phyloP scores from a whole-genome alignment of 2,113 vertebrate genomes.

The Elephantulus edwardii region DNA sequence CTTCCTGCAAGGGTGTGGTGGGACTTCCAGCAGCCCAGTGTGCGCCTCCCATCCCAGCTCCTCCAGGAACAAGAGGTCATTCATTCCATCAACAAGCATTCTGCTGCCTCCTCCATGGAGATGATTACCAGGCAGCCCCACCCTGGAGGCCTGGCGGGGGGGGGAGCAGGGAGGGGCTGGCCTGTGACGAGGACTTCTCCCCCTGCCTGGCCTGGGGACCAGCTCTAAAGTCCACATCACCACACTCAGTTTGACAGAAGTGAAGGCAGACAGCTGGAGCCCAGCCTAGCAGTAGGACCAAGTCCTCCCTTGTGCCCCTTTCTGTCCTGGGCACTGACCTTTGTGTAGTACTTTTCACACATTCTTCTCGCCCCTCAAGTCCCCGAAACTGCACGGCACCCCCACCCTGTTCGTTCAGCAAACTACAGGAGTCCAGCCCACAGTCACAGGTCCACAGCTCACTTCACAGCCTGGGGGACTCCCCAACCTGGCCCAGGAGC shows the following conservation, averaged over 20 bases:
- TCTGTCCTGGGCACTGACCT: too few relatives aligned
- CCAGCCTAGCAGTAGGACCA: too few relatives aligned
- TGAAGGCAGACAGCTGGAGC: too few relatives aligned
- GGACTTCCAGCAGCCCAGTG: neutral
- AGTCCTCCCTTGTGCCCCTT: too few relatives aligned
- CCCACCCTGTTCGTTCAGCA: too few relatives aligned
- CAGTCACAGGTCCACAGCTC: neutral
- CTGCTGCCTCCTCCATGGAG: neutral
- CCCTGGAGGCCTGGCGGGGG: neutral
- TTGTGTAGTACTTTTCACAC: too few relatives aligned
- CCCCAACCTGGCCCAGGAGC: neutral
- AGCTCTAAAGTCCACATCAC: too few relatives aligned
- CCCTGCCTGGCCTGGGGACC: too few relatives aligned
- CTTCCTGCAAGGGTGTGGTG: neutral
- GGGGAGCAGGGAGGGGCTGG: neutral
- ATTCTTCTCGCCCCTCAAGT: too few relatives aligned
- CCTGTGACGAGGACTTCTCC: neutral
- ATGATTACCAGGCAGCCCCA: accelerated
- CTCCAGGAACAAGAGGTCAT: neutral
- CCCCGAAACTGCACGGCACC: neutral
- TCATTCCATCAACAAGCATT: neutral
- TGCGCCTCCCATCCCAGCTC: accelerated
- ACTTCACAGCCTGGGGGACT: neutral
- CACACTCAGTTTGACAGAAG: too few relatives aligned
- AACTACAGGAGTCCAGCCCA: too few relatives aligned